Percentiles rank a stretch among this genome's conserved stretches.
Evolutionary conservation across 2,113 vertebrate species (phyloP).

Genomic region (Rhinichthys klamathensis): DNA sequence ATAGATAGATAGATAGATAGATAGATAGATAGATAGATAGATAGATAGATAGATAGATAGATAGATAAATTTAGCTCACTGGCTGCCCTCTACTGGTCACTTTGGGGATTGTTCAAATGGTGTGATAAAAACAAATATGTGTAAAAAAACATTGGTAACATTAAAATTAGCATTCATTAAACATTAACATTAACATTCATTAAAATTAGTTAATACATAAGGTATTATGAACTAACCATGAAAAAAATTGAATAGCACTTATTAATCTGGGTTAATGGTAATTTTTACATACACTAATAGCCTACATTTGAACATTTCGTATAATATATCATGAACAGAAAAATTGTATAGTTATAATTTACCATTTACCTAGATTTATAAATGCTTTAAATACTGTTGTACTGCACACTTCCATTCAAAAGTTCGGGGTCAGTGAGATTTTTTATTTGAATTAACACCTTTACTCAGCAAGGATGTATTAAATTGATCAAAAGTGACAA

Average conservation of each 20-base stretch:
- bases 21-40: too few relatives aligned
- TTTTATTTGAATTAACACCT: neutral
- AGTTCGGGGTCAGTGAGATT: neutral
- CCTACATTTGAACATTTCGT: neutral
- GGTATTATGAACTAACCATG: neutral
- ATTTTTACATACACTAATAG: neutral
- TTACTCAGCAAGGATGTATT: neutral
- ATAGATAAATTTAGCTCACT: neutral
- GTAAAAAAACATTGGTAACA: neutral
- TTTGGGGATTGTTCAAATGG: neutral
- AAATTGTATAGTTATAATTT: neutral
- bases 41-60: too few relatives aligned
- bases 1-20: too few relatives aligned
- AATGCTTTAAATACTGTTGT: neutral
- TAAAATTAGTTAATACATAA: neutral
- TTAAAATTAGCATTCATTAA: too few relatives aligned
- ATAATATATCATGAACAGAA: neutral
- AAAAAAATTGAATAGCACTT: neutral
- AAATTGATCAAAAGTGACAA: neutral
- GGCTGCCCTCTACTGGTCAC: slow-evolving; percentile 38
- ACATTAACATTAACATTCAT: slow-evolving; percentile 4
- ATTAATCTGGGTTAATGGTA: too few relatives aligned
- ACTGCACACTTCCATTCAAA: neutral
- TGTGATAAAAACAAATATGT: neutral
- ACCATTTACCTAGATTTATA: neutral